Percentiles rank a stretch among this genome's conserved stretches.
Conservation (phyloP, 1,140 invertebrate species). For the Euura lappo region DNA sequence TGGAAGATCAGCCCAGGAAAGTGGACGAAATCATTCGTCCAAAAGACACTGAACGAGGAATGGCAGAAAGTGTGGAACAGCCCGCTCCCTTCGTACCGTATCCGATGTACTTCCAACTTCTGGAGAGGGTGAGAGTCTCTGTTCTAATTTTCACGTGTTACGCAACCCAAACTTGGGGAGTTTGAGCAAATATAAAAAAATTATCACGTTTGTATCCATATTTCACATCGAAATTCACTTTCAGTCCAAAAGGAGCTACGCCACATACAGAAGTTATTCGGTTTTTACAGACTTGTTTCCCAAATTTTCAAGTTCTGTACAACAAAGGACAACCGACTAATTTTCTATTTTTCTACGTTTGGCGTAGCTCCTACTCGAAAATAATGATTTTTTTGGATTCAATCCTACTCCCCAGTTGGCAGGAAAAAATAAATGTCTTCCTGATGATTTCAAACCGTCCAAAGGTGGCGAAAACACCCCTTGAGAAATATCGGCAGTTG, state of each 20-base stretch:
- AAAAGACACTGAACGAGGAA: slow-evolving; percentile 43
- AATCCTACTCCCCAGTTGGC: too few relatives aligned
- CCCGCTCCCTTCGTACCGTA: slow-evolving; percentile 53
- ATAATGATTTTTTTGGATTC: too few relatives aligned
- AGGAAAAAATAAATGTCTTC: too few relatives aligned
- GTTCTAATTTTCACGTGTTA: slow-evolving; percentile 4
- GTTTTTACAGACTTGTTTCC: too few relatives aligned
- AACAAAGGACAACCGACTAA: too few relatives aligned
- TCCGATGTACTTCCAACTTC: slow-evolving; percentile 51
- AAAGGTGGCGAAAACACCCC: too few relatives aligned
- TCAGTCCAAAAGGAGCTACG: neutral
- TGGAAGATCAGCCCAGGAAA: slow-evolving; percentile 28
- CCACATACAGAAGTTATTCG: too few relatives aligned
- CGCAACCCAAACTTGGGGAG: neutral
- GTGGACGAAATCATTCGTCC: slow-evolving; percentile 33
- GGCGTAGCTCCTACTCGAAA: too few relatives aligned
- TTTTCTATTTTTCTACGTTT: too few relatives aligned
- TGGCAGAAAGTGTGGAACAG: slow-evolving; percentile 24
- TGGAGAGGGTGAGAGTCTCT: slow-evolving; percentile 49
- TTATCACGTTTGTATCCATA: neutral
- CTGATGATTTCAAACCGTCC: too few relatives aligned
- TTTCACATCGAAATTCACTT: neutral
- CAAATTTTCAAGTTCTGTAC: too few relatives aligned
- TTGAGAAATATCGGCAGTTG: too few relatives aligned
- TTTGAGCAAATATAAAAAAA: neutral